These are phyloP conservation scores for Thysanoteuthis rhombus DNA, from an alignment of 2,888 invertebrate genomes.

Conservation along the genomic window DNA sequence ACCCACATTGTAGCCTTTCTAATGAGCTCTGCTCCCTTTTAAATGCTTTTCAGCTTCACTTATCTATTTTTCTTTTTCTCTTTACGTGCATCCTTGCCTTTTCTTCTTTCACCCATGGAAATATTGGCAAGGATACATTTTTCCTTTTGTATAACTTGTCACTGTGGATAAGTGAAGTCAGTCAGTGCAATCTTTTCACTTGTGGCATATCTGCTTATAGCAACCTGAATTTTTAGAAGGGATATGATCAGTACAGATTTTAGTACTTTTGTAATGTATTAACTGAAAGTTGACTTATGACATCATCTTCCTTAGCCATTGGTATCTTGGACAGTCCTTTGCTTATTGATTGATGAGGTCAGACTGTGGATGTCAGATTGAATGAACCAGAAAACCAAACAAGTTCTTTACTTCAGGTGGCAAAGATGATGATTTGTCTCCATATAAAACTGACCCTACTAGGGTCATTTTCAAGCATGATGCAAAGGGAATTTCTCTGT, in stretches of 20 bases:
- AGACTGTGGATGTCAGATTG: background rate
- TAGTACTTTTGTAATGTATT: background rate
- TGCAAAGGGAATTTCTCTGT: background rate
- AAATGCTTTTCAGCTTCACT: background rate
- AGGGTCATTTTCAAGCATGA: background rate
- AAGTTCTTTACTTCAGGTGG: background rate
- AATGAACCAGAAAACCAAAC: background rate
- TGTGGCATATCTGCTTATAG: background rate
- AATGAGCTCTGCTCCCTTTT: no score
- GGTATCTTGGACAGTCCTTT: background rate
- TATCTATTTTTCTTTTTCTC: background rate
- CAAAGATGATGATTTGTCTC: background rate
- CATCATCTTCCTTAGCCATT: background rate
- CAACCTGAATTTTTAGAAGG: background rate
- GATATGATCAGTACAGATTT: background rate
- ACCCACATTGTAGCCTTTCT: background rate
- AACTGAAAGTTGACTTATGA: background rate
- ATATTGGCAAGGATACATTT: background rate
- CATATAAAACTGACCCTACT: background rate
- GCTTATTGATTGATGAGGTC: background rate
- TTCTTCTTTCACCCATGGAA: background rate
- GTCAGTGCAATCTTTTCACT: background rate
- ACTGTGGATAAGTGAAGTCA: background rate
- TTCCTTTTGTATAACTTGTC: background rate
- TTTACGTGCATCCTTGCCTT: background rate